Evolutionary conservation across 37 sponge, comb jelly and placozoan genomes (phyloP), one percentile per base, ranked within the genome.

Genomic region (Theonella swinhoei): DNA sequence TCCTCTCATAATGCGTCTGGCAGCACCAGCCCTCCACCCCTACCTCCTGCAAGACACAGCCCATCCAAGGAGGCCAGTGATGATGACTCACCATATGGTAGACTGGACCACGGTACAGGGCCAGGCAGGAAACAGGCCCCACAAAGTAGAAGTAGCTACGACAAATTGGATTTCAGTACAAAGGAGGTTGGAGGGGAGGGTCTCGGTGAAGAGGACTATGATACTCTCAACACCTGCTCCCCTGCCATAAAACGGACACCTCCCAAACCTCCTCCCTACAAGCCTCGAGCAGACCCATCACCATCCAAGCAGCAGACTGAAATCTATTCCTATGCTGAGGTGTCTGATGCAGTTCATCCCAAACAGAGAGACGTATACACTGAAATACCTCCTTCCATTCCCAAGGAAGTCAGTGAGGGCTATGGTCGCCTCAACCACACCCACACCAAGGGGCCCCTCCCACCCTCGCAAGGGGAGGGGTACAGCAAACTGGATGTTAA

Each of bases 131-230:
- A 7, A 7, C 54, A 47, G 11, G 11, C 54, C 54, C 54, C 54
- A 14, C 54, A 7, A 14, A 14, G 54, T 7, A 14, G 14, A 14
- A 14, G 54, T 36, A 68, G 40, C 31, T 83, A 83, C 42, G 84
- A 68, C 1, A 66, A 66, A 67, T 25, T 83, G 54, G 76, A 75
- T 22, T 64, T 66, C 42, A 29, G 38, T 19, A 8, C 32, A 47
- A 14, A 47, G 54, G 54, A 14, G 14, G n/a, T n/a, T n/a, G 54
- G 54, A 17, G 14, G 11, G 7, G 11, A 47, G 11, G 11, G 11
- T 14, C 11, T 17, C 11, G 54, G 7, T 7, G 54, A 47, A 17
- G 54, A 47, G 47, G 76, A 41, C 30, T 83, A 83, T 42, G 75
- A 58, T 1, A 66, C 41, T 43, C 36, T 83, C 35, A 47, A 14